Evolutionary conservation across 2,113 vertebrate species (phyloP).

Genomic region (Xenopus laevis): DNA sequence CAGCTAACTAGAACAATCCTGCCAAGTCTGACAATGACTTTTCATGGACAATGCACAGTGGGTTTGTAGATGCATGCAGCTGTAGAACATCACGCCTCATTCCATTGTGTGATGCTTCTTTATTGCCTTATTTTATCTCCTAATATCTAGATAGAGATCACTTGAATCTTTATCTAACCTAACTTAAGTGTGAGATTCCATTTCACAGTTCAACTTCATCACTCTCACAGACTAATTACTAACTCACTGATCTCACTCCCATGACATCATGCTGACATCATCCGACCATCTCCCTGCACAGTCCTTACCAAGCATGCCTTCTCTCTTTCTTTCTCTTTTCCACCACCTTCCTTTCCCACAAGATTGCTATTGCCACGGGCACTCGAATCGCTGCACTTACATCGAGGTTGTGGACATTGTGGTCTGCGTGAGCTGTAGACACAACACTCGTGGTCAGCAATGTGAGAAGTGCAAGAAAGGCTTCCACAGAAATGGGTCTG

Average conservation of each 20-base stretch:
- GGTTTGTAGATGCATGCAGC: background rate
- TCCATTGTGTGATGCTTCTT: conserved; percentile 2
- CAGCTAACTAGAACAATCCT: no score
- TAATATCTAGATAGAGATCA: background rate
- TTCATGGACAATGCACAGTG: background rate
- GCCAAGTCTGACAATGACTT: no score
- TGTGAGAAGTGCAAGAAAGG: conserved; percentile 98
- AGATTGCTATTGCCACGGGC: conserved; percentile 98
- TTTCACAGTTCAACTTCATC: conserved; percentile 5
- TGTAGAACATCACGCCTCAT: background rate
- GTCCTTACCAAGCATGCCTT: conserved; percentile 82
- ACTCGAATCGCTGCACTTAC: conserved; percentile 99
- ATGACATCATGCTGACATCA: conserved; percentile 47
- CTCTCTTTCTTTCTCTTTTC: conserved; percentile 64
- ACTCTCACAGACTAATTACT: conserved; percentile 15
- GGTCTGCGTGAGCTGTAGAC: conserved; percentile 99
- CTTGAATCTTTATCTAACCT: background rate
- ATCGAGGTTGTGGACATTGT: conserved; percentile 96
- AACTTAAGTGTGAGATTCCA: background rate
- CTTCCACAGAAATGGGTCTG: conserved; percentile 97
- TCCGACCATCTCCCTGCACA: conserved; percentile 60
- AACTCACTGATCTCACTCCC: background rate
- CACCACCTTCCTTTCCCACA: conserved; percentile 86
- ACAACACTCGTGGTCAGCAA: conserved; percentile 99
- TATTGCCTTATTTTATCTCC: background rate